Base-by-base conservation (phyloP, 2,888 invertebrate genomes). In the Tipula vernalis region DNA sequence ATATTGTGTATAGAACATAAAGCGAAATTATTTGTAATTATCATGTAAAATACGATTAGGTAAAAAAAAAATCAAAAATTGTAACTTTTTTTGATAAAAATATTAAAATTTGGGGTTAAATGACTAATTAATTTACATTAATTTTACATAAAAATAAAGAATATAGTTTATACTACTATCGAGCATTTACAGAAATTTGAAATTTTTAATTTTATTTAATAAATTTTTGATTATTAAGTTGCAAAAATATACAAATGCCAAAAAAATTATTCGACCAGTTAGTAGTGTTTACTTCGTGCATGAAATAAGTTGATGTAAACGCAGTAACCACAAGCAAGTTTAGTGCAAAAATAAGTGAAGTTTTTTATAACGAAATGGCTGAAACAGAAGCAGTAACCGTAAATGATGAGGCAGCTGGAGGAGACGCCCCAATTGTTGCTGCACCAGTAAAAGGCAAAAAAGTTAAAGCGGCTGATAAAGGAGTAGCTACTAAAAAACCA, bases 401-500 rank as follows among this genome's bases (percentile, higher is more conserved):
- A 71, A 71, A 71, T 28, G 71, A 71, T 71, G 10, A 5, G 2
- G 71, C 71, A 71, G 71, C 71, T 71, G 71, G 71, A 3, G 71
- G 71, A 12, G 71, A 39, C 10, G 89, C 90, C 15, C 89, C 90
- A 36, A 88, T 89, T 84, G 90, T 90, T 87, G 87, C 89, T 36
- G 44, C 87, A 5, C 87, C 87, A 86, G 0, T 13, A 28, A 71
- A 71, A 71, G 71, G 71, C n/a, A 71, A 71, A 71, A 87, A 87
- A 15, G 88, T 88, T 10, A 89, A 89, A 10, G 88, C 89, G 12
- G 87, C 88, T 12, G 87, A 89, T 39, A 85, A 42, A 51, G 51
- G 28, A 18, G 87, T 89, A 89, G 86, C 89, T 12, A 88, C 89
- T 5, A 91, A 90, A 88, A 90, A 91, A 88, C 90, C 90, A 0